Conservation (phyloP, 1,140 invertebrate species). For the Lordiphosa collinella region DNA sequence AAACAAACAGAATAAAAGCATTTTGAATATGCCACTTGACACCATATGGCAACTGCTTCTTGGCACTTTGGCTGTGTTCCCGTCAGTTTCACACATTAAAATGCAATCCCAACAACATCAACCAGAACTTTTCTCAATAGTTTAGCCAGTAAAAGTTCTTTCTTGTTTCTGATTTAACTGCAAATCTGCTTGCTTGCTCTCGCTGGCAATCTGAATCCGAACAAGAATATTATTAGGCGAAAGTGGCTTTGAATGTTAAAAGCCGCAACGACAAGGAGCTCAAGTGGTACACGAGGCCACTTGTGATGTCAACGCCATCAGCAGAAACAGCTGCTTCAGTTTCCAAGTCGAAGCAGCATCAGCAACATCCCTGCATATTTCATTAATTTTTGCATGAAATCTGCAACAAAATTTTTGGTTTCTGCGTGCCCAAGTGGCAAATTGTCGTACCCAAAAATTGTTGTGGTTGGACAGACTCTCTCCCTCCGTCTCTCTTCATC, state of each 20-base stretch:
- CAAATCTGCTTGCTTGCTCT: neutral
- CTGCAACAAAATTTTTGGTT: constrained; percentile 45
- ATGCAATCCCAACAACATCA: constrained; percentile 52
- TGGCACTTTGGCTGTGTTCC: constrained; percentile 22
- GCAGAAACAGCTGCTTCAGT: constrained; percentile 20
- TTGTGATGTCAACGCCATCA: constrained; percentile 67
- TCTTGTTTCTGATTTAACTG: constrained; percentile 53
- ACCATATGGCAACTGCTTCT: constrained; percentile 63
- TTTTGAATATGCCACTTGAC: constrained; percentile 75
- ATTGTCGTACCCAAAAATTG: constrained; percentile 27
- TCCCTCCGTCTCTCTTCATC: no score
- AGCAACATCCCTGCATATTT: constrained; percentile 51
- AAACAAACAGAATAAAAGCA: constrained; percentile 68
- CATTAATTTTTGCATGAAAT: constrained; percentile 68
- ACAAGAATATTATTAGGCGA: constrained; percentile 70
- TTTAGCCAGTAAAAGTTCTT: constrained; percentile 48
- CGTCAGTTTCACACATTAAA: constrained; percentile 71
- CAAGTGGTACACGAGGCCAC: constrained; percentile 33
- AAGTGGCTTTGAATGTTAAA: constrained; percentile 70
- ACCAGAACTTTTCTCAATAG: constrained; percentile 42
- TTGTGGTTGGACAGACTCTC: neutral
- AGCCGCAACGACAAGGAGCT: constrained; percentile 54
- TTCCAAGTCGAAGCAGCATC: constrained; percentile 6
- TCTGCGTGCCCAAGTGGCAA: constrained; percentile 67
- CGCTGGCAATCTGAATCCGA: constrained; percentile 21